Conservation (phyloP, 2,888 invertebrate species). For the Campaea margaritaria region DNA sequence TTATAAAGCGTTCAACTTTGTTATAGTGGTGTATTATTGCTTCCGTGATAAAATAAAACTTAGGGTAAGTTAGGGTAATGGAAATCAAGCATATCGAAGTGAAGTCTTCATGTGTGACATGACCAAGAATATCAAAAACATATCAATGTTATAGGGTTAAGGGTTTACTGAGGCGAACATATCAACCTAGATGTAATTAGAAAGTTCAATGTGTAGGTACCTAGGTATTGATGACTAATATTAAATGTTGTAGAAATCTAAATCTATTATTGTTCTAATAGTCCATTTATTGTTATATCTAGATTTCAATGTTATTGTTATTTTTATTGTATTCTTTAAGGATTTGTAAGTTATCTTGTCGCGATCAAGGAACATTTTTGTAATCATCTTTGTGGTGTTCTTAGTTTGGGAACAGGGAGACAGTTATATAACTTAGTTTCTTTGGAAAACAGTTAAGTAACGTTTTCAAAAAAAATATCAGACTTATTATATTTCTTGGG, state of each 20-base stretch:
- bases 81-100: constrained; percentile 72
- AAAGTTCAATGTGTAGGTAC: neutral
- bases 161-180: constrained; percentile 23
- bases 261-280: neutral
- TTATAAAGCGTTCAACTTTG: too few relatives aligned
- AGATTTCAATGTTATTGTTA: too few relatives aligned
- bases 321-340: too few relatives aligned
- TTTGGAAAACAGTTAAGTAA: too few relatives aligned
- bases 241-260: neutral
- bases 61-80: constrained; percentile 40
- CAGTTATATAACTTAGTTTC: too few relatives aligned
- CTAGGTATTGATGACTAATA: neutral
- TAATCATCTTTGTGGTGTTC: too few relatives aligned
- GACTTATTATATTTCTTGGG: too few relatives aligned
- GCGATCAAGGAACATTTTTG: too few relatives aligned
- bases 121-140: constrained; percentile 83
- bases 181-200: constrained; percentile 16
- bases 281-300: neutral
- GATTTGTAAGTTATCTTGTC: too few relatives aligned
- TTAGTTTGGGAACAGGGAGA: too few relatives aligned
- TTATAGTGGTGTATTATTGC: neutral
- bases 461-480: too few relatives aligned
- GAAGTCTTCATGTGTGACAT: constrained; percentile 67
- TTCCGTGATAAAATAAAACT: constrained; percentile 4
- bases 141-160: constrained; percentile 39